Evolutionary conservation across 37 sponge, comb jelly and placozoan species (phyloP), one percentile per base, ranked within the genome.

Genomic region (Axinella damicornis): DNA sequence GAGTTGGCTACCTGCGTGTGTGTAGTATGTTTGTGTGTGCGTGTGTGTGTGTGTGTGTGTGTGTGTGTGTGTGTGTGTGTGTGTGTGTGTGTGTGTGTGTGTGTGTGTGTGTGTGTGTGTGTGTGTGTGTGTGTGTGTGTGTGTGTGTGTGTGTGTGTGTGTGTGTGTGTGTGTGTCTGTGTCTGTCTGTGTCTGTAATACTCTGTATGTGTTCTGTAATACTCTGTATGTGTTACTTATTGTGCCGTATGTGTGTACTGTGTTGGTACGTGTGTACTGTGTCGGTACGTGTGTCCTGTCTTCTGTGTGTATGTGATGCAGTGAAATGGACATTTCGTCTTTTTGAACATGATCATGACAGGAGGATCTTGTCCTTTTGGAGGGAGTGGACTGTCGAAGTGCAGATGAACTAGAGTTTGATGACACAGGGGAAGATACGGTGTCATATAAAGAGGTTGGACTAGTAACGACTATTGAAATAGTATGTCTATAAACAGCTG

Each of bases 341-440:
- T 14, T 61, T 5, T 4, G 4, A 61, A 61, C 25, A 61, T 61
- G 4, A 61, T 46, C 31, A 27, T 22, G 2, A 2, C 40, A 91
- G 92, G 88, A 86, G 5, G 92, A 91, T 28, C 57, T 91, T 25
- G 64, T 34, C 37, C 30, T 82, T 9, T 62, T 91, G 54, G 63
- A 65, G 38, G 74, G 69, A 20, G 77, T 81, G 52, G 86, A 78
- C 56, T 40, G 34, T 1, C 73, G 58, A 37, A 58, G 80, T 60
- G 80, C 39, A 22, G 67, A 65, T 60, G 84, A 83, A 30, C 17
- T 79, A 63, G 89, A 73, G 85, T 79, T 74, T 37, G 64, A 58
- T 15, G 54, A 21, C 22, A 14, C 0, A 46, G 68, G 63, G 31
- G 56, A 54, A 53, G 41, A 27, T 22, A 30, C 28, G 5, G 62